Evolutionary conservation across 64 coral and sea anemone species (phyloP).

Genomic region (Stichodactyla mertensii): DNA sequence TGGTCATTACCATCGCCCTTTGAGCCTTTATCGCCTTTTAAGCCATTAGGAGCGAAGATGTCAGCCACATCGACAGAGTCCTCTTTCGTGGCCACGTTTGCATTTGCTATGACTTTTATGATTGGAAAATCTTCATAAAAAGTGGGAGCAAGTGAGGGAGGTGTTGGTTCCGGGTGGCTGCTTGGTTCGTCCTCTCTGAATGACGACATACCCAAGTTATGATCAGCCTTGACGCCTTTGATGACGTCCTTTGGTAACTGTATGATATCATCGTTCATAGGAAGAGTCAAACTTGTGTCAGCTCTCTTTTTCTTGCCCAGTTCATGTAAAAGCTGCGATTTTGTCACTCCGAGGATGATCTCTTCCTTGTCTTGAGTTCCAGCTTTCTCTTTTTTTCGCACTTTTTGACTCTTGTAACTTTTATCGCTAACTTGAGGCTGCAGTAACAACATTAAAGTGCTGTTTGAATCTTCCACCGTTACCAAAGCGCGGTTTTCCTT

Average conservation of each 20-base stretch:
- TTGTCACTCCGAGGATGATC: not conserved
- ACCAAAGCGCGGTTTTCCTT: not conserved
- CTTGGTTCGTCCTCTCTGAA: not conserved
- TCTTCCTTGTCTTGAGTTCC: not conserved
- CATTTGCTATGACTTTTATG: not conserved
- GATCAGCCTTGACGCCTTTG: not conserved
- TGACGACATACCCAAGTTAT: not conserved
- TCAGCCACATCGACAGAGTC: not conserved
- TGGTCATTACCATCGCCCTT: not conserved
- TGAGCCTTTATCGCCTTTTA: not conserved
- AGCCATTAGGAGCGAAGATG: not conserved
- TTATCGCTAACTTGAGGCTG: not conserved
- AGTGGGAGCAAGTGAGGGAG: not conserved
- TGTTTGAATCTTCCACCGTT: not conserved
- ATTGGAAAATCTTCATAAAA: conserved; percentile 10
- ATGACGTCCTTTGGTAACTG: not conserved
- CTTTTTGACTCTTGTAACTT: not conserved
- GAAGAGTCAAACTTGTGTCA: not conserved
- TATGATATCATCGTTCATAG: not conserved
- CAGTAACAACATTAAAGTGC: not conserved
- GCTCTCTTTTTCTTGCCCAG: not conserved
- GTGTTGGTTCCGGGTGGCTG: not conserved
- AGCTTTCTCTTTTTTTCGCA: not conserved
- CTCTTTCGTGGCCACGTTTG: not conserved
- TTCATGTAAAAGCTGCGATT: not conserved